Conservation (phyloP, 1,140 invertebrate species). For the Microplitis mediator region DNA sequence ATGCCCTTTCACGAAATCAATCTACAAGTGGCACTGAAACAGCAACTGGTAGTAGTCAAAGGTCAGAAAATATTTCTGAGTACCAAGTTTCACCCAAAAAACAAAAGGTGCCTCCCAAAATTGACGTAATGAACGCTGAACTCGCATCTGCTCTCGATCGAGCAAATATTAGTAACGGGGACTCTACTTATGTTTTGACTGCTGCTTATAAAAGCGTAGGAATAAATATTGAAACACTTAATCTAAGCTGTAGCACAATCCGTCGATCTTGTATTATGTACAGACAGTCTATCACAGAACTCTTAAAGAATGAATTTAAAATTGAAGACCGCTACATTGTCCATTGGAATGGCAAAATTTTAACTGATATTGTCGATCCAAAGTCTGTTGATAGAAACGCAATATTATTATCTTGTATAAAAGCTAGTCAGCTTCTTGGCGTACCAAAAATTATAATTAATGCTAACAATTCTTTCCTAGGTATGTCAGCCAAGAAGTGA, state of each 20-base stretch:
- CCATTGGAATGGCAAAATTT: slow-evolving; percentile 29
- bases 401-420: slow-evolving; percentile 36
- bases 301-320: slow-evolving; percentile 34
- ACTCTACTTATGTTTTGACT: slow-evolving; percentile 32
- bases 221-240: slow-evolving; percentile 9
- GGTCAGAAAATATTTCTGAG: not conserved
- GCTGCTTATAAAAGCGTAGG: slow-evolving; percentile 36
- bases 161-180: slow-evolving; percentile 38
- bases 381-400: slow-evolving; percentile 42
- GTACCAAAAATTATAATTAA: slow-evolving; percentile 40
- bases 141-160: slow-evolving; percentile 36
- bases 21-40: too few relatives aligned
- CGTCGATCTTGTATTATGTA: not conserved
- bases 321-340: not conserved
- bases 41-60: not conserved
- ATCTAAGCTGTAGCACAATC: not conserved
- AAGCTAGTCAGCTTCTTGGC: slow-evolving; percentile 36
- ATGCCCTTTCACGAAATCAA: too few relatives aligned
- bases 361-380: slow-evolving; percentile 37
- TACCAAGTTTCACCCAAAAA: not conserved
- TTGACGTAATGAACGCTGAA: slow-evolving; percentile 30
- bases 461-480: slow-evolving; percentile 14
- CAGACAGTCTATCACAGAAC: slow-evolving; percentile 29
- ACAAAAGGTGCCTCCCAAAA: slow-evolving; percentile 11
- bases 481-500: slow-evolving; percentile 20